phyloP scores from a whole-genome alignment of 2,888 invertebrate species.

The Trachelus tabidus region DNA sequence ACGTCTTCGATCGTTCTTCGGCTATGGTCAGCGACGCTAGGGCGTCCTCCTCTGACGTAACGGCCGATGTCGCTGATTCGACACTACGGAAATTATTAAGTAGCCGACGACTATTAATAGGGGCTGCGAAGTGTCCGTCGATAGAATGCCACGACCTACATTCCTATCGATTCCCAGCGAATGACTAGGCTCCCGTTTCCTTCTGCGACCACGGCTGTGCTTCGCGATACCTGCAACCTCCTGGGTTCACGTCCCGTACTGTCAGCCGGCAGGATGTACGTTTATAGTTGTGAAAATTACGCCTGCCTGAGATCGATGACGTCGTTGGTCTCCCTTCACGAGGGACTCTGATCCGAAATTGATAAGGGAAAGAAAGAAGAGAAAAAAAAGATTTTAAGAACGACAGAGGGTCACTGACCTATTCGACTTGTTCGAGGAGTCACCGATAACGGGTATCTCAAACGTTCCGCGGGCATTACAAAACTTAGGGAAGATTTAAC shows the following conservation, averaged over 20 bases:
- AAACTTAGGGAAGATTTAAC: background rate
- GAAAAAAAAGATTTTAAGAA: background rate
- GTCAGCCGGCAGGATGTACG: background rate
- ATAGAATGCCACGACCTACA: background rate
- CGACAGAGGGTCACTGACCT: background rate
- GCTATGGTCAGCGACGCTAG: background rate
- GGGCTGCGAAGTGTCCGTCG: background rate
- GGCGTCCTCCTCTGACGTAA: background rate
- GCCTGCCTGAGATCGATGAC: background rate
- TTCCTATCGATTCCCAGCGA: background rate
- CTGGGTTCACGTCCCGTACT: background rate
- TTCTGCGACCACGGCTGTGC: background rate
- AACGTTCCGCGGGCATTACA: background rate
- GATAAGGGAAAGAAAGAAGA: background rate
- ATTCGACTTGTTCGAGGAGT: background rate
- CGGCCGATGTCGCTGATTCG: too few species aligned
- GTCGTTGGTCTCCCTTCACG: background rate
- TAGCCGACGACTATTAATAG: background rate
- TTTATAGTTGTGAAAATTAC: background rate
- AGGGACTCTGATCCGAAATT: background rate
- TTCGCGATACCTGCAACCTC: background rate
- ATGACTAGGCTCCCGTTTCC: background rate
- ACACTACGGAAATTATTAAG: background rate
- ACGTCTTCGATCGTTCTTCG: background rate
- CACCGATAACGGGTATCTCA: background rate